Base-by-base conservation (phyloP, 1,140 invertebrate species). In the Wasmannia auropunctata region DNA sequence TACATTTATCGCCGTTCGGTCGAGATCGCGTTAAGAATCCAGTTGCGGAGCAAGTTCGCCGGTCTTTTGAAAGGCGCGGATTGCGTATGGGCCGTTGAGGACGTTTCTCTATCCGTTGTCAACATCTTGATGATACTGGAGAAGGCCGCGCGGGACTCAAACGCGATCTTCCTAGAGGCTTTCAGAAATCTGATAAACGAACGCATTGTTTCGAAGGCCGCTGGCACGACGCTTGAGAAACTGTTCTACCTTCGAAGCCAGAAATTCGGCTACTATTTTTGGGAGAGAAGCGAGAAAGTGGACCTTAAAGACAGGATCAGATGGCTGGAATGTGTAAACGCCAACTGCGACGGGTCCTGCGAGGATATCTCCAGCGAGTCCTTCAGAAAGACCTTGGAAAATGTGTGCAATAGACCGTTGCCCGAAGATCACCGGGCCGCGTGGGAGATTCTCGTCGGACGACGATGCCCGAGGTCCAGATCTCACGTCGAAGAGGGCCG, bases 391-490 rank as follows among this genome's bases (percentile, higher is more conserved):
- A 90, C 93, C 2, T 91, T 96, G 65, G 91, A 92, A 10, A 91
- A 93, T 81, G 76, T 94, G 46, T 93, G 93, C 11, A 95, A 95
- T 69, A 83, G 93, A 34, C 86, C 93, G 0, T 86, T 96, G 40
- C 95, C 96, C 0, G 91, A 93, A n/a, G 84, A 95, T 46, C 93
- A 96, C 67, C 91, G 91, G 37, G 93, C 94, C 0, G 89, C 94
- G 1, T 96, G 96, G 93, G 95, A 96, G 92, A 95, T 96, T 51
- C 87, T 96, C 19, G 90, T 96, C 14, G 94, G 95, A 0, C 94
- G 92, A 87, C 91, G 86, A 63, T 92, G 90, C 51, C 63, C 88
- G 6, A 80, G 60, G 0, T 74, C 60, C 7, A 89, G 40, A n/a
- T 74, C 77, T 56, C 77, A 72, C 37, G 49, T 83, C 8, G 49